Evolutionary conservation across 2,888 invertebrate species (phyloP).

Genomic region (Allolobophora icterica): DNA sequence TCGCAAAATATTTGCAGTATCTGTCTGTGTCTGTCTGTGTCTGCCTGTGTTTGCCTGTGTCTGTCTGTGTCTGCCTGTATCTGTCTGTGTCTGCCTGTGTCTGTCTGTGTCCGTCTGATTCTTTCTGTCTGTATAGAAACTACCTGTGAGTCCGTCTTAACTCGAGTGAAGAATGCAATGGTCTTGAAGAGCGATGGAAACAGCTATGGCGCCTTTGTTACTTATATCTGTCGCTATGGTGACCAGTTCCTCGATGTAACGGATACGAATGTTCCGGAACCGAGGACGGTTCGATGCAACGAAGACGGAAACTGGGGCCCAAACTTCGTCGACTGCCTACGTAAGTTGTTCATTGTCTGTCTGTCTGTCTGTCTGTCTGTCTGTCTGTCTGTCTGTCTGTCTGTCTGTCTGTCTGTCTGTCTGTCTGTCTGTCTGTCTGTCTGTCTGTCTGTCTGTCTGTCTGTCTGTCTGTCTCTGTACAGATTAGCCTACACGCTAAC

Average conservation of each 20-base stretch:
- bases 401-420: background rate
- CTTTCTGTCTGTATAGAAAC: background rate
- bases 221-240: constrained; percentile 6
- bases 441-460: too few relatives aligned
- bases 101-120: background rate
- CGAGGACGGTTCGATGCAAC: constrained; percentile 29
- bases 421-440: background rate
- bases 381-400: background rate
- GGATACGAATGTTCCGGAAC: background rate
- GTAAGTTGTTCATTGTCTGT: background rate
- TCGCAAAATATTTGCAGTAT: background rate
- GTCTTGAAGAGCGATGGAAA: background rate
- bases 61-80: too few relatives aligned
- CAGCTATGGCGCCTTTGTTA: background rate
- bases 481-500: too few relatives aligned
- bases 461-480: too few relatives aligned
- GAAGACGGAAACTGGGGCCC: constrained; percentile 31
- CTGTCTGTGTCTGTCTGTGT: too few relatives aligned
- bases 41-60: too few relatives aligned
- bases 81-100: too few relatives aligned
- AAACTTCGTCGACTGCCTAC: constrained; percentile 26
- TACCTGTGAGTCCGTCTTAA: constrained; percentile 4
- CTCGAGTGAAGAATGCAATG: constrained; percentile 6
- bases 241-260: background rate
- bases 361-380: background rate